Percentiles rank a stretch among this genome's conserved stretches.
Conservation (phyloP, 2,113 vertebrate genomes). For the Abramis brama region DNA sequence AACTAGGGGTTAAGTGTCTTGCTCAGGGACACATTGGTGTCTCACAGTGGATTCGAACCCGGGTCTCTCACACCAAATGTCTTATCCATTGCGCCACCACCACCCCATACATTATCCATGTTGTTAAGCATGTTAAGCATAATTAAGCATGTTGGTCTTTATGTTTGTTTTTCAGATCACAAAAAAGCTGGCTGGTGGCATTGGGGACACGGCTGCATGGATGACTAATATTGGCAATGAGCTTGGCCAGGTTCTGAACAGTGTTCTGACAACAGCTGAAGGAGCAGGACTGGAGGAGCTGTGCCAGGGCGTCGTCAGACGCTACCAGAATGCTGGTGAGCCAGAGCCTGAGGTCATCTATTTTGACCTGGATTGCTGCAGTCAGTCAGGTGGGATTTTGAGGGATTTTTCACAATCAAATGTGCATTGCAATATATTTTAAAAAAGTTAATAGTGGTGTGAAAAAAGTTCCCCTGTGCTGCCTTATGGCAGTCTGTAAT, state of each 20-base stretch:
- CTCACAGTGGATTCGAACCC: no score
- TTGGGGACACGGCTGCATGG: no score
- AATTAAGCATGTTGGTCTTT: not conserved
- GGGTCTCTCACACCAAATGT: no score
- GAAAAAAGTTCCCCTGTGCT: not conserved
- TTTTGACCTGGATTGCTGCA: conserved; percentile 55
- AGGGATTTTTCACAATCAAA: not conserved
- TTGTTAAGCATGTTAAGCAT: no score
- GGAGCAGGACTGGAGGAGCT: conserved; percentile 50
- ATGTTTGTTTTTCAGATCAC: not conserved
- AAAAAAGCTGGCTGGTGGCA: no score
- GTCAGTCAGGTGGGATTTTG: not conserved
- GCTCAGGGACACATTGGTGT: no score
- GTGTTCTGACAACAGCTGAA: conserved; percentile 54
- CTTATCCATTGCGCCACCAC: no score
- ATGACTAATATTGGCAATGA: no score
- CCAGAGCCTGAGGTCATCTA: conserved; percentile 54
- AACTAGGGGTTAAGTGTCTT: no score
- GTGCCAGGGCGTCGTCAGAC: conserved; percentile 44
- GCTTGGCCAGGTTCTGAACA: conserved; percentile 53
- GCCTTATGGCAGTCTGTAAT: no score
- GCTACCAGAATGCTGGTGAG: conserved; percentile 45
- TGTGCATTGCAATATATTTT: not conserved
- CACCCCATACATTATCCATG: no score
- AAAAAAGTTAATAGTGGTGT: not conserved